Conservation (phyloP, 1,140 invertebrate species). For the Scaptodrosophila lebanonensis region DNA sequence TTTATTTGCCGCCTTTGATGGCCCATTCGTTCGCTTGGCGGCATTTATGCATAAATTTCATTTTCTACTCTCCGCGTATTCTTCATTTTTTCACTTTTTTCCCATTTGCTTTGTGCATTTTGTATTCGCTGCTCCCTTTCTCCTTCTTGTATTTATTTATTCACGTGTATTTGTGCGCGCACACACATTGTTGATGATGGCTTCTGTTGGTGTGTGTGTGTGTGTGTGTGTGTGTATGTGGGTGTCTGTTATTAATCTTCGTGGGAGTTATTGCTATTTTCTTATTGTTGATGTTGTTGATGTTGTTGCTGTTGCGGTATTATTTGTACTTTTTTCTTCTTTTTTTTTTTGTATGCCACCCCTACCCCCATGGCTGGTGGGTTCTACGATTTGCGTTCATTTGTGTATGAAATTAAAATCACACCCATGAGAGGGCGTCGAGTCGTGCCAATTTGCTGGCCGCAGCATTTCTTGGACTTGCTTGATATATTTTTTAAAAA, state of each 20-base stretch:
- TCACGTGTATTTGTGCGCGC: slow-evolving; percentile 32
- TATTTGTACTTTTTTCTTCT: slow-evolving; percentile 30
- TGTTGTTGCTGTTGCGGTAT: slow-evolving; percentile 23
- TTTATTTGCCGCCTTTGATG: slow-evolving; percentile 66
- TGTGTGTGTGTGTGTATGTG: slow-evolving; percentile 24
- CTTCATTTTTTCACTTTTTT: slow-evolving; percentile 73
- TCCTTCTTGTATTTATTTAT: slow-evolving; percentile 45
- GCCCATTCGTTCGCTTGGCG: slow-evolving; percentile 53
- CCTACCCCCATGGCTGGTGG: neutral
- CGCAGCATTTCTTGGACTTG: no score
- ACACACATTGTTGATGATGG: no score
- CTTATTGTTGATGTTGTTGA: slow-evolving; percentile 26
- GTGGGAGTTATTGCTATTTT: slow-evolving; percentile 69
- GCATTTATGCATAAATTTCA: slow-evolving; percentile 71
- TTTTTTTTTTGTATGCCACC: slow-evolving; percentile 4
- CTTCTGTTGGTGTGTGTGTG: slow-evolving; percentile 3
- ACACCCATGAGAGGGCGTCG: slow-evolving; percentile 66
- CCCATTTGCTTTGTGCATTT: no score
- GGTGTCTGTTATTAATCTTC: slow-evolving; percentile 69
- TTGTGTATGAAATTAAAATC: slow-evolving; percentile 77
- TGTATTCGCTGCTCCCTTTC: slow-evolving; percentile 40
- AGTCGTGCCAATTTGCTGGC: no score
- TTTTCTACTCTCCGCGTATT: slow-evolving; percentile 58
- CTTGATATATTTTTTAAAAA: no score
- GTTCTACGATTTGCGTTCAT: slow-evolving; percentile 66